phyloP scores from a whole-genome alignment of 1,140 invertebrate genomes.

The Anastatus disparis region DNA sequence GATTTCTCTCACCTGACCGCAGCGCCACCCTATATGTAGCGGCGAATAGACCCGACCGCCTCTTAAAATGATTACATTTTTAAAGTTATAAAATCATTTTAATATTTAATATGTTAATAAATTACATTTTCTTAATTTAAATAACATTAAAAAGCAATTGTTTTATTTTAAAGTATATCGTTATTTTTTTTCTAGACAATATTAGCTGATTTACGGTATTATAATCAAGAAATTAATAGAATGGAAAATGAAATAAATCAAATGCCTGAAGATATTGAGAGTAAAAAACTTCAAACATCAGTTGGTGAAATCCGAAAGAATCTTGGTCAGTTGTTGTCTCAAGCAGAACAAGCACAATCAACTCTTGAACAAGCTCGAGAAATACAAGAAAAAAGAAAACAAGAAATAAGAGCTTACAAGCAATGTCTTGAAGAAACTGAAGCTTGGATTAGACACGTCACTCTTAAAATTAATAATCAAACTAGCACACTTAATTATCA shows the following conservation, averaged over 20 bases:
- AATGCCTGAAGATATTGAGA: slow-evolving; percentile 67
- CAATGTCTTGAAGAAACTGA: slow-evolving; percentile 73
- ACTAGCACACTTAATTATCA: slow-evolving; percentile 46
- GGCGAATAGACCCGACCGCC: too few species aligned
- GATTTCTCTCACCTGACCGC: too few species aligned
- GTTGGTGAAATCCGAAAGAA: slow-evolving; percentile 66
- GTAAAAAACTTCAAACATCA: slow-evolving; percentile 64
- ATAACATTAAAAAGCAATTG: too few species aligned
- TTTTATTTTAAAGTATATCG: slow-evolving; percentile 4
- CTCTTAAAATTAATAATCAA: slow-evolving; percentile 49
- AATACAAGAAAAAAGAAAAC: slow-evolving; percentile 67
- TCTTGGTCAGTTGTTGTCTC: slow-evolving; percentile 70
- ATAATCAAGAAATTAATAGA: slow-evolving; percentile 68
- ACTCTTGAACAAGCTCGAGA: slow-evolving; percentile 70
- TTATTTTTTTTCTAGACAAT: slow-evolving; percentile 68
- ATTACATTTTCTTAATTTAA: too few species aligned
- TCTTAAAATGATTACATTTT: too few species aligned
- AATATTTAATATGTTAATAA: slow-evolving; percentile 6
- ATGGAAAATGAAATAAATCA: slow-evolving; percentile 67
- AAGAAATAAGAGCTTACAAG: slow-evolving; percentile 72
- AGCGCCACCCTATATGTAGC: too few species aligned
- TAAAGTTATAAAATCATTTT: too few species aligned
- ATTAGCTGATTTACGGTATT: slow-evolving; percentile 69
- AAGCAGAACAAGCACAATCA: slow-evolving; percentile 71
- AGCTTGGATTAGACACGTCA: slow-evolving; percentile 67